phyloP scores from a whole-genome alignment of 2,888 invertebrate species.

The Cheilosia soror region DNA sequence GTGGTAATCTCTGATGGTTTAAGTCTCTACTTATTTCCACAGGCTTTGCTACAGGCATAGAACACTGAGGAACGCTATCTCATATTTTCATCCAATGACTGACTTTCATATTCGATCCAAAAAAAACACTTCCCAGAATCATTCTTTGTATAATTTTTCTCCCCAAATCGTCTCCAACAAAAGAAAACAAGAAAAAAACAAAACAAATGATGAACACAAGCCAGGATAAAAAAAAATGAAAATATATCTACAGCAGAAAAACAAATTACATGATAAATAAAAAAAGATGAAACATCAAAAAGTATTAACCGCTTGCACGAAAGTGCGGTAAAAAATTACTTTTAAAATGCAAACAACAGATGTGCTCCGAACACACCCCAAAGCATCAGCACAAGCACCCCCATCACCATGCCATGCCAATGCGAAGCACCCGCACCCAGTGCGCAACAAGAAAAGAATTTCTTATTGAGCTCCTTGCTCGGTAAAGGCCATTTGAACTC shows the following conservation, averaged over 20 bases:
- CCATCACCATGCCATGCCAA: background rate
- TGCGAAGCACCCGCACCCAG: background rate
- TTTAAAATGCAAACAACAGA: conserved; percentile 76
- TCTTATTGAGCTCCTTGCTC: conserved; percentile 56
- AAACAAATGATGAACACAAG: conserved; percentile 71
- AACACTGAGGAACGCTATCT: too few relatives aligned
- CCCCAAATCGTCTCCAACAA: conserved; percentile 1
- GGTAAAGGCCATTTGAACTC: conserved; percentile 57
- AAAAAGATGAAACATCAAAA: conserved; percentile 76
- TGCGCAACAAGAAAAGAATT: conserved; percentile 66
- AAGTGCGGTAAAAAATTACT: conserved; percentile 75
- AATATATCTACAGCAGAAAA: conserved; percentile 21
- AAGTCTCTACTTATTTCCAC: too few relatives aligned
- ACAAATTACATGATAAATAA: conserved; percentile 74
- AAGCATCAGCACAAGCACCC: conserved; percentile 22
- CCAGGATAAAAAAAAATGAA: conserved; percentile 45
- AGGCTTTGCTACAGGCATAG: too few relatives aligned
- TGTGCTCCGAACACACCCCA: conserved; percentile 66
- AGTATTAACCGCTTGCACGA: conserved; percentile 71
- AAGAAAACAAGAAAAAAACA: background rate
- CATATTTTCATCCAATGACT: too few relatives aligned
- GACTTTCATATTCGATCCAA: background rate
- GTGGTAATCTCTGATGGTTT: too few relatives aligned
- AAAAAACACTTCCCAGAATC: conserved; percentile 33
- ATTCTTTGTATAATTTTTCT: conserved; percentile 5